A percentile compares a stretch with the other conserved stretches of the same genome.
These are phyloP conservation scores for Poliocrania exsul DNA, from an alignment of 2,797 vertebrate genomes.

Conservation along the genomic window DNA sequence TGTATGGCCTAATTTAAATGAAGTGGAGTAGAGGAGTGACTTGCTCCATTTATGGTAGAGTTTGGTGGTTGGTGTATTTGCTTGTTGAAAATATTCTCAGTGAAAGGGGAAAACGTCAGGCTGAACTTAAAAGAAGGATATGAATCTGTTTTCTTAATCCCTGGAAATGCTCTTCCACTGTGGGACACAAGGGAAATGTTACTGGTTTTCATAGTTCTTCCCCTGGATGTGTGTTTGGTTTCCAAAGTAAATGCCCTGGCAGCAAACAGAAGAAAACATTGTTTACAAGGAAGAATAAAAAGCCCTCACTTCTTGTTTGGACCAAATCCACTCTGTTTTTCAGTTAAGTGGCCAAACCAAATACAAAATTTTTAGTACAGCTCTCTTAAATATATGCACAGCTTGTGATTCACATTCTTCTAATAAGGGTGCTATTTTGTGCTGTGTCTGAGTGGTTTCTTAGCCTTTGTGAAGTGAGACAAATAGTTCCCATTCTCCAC, in stretches of 20 bases:
- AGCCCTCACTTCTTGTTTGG: neutral
- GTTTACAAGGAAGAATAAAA: conserved; percentile 19
- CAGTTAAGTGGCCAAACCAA: conserved; percentile 22
- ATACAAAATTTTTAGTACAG: neutral
- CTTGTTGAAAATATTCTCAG: neutral
- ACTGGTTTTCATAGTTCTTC: neutral
- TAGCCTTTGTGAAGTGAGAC: conserved; percentile 20
- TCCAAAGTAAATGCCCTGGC: conserved; percentile 18
- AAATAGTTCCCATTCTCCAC: neutral
- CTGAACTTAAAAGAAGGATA: neutral
- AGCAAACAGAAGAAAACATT: conserved; percentile 22
- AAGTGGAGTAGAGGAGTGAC: neutral
- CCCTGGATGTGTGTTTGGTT: neutral
- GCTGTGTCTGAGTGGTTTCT: neutral
- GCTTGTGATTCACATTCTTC: conserved; percentile 18
- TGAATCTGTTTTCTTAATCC: neutral
- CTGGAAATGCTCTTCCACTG: neutral
- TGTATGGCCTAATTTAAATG: neutral
- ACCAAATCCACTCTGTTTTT: conserved; percentile 33
- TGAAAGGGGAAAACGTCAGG: neutral
- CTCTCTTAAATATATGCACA: neutral
- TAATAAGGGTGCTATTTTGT: conserved; percentile 6
- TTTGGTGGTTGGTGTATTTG: neutral
- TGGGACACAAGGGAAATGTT: neutral
- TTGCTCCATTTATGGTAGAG: neutral